These are phyloP conservation scores for Tyrannus savana DNA, from an alignment of 2,113 vertebrate genomes.

Conservation along the genomic window DNA sequence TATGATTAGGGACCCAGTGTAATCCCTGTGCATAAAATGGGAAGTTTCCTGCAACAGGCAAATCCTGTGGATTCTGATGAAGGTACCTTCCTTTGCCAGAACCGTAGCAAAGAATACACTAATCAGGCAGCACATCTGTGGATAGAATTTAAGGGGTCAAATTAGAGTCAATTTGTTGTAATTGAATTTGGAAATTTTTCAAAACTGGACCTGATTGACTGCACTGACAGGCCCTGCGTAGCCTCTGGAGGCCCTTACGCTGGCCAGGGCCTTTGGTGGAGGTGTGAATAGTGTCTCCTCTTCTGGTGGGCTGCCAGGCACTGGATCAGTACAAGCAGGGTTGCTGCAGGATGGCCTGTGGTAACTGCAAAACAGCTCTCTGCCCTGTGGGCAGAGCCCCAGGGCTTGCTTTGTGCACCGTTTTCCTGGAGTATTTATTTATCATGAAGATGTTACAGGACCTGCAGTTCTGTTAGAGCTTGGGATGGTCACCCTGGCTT, in stretches of 20 bases:
- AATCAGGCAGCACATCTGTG: not conserved
- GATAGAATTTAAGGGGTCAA: not conserved
- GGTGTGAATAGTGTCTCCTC: not conserved
- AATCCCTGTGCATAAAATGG: not conserved
- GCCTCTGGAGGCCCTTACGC: not conserved
- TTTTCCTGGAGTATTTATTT: not conserved
- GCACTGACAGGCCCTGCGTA: not conserved
- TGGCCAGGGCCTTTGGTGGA: not conserved
- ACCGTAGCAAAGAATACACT: not conserved
- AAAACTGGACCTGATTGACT: not conserved
- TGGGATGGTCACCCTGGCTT: not conserved
- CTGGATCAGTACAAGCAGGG: not conserved
- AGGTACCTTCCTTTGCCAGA: not conserved
- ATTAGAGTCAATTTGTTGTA: conserved; percentile 10
- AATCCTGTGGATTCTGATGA: not conserved
- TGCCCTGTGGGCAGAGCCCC: not conserved
- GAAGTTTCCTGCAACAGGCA: not conserved
- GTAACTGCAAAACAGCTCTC: not conserved
- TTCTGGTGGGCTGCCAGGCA: not conserved
- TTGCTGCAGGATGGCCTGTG: not conserved
- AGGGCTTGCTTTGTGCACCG: fast-evolving
- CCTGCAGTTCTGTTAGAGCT: not conserved
- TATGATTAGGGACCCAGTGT: fast-evolving
- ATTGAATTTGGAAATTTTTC: not conserved
- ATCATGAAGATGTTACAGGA: not conserved